Evolutionary conservation across 2,888 invertebrate genomes (phyloP), one percentile per base, ranked within the genome.

Genomic region (Agrotis exclamationis): DNA sequence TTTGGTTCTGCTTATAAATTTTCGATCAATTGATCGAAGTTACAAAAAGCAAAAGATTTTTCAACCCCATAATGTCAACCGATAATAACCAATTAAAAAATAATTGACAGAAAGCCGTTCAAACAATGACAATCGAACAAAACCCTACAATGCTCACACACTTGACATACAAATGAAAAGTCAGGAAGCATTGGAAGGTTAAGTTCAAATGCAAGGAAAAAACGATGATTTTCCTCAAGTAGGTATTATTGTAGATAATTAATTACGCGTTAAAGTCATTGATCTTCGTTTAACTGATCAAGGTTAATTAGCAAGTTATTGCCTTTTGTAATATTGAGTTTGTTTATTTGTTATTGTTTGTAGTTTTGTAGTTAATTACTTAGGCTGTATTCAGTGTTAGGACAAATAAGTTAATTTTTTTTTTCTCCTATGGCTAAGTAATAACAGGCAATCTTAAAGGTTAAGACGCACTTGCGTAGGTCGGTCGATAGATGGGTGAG

Each of bases 181-280:
- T 2, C 70, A 80, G 76, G 77, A 78, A 80, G 62, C 47, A 6
- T 9, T 14, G 3, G 28, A 78, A 75, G 80, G 64, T 51, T 50
- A 53, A 44, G 33, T 51, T 74, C 45, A 39, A 54, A 44, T 18
- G 28, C 16, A 28, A 56, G 79, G 80, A 75, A 80, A 33, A 75
- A 69, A 13, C 47, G 14, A 50, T 11, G 48, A 56, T 69, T 78
- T 80, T 78, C 77, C 77, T 78, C n/a, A 62, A 74, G 39, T 51
- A 24, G 11, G 39, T 39, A 56, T 45, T 57, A 13, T 22, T 44
- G 50, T 18, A 39, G 14, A 50, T 33, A 39, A 71, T 78, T 78
- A 64, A 47, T 66, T 72, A 62, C 22, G 7, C 39, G 1, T n/a
- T 53, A 16, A 70, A 54, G 79, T 78, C 76, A 72, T 24, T 62